A percentile compares a stretch with the other conserved stretches of the same genome.
Conservation (phyloP, 2,888 invertebrate genomes). For the Polietes domitor region DNA sequence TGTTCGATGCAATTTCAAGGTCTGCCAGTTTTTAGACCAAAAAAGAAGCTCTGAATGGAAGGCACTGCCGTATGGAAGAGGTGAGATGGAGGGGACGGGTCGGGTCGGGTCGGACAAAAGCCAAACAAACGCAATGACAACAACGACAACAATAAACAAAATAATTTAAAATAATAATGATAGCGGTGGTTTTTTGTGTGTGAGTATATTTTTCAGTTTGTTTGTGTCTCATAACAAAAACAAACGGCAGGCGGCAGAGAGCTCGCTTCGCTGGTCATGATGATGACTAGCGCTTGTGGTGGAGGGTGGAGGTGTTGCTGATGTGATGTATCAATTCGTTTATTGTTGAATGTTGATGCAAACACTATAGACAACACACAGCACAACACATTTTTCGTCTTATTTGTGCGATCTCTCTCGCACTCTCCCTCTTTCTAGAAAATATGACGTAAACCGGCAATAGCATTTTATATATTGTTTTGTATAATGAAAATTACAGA, state of each 20-base stretch:
- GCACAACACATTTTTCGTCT: neutral
- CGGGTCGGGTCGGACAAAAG: no score
- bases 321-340: conserved; percentile 1
- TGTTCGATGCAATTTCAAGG: conserved; percentile 11
- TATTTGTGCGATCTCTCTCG: neutral
- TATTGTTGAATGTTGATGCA: neutral
- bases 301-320: neutral
- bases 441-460: neutral
- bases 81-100: neutral
- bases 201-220: neutral
- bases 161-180: neutral
- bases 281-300: neutral
- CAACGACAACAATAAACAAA: neutral
- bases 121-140: neutral
- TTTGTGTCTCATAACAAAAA: neutral
- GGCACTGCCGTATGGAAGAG: neutral
- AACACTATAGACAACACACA: neutral
- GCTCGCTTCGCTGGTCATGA: neutral
- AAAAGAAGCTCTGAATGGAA: neutral
- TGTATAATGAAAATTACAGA: no score
- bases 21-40: neutral
- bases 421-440: neutral
- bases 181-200: neutral
- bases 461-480: neutral
- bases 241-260: neutral